These are phyloP conservation scores for Aporophyla lueneburgensis DNA, from an alignment of 2,888 invertebrate species.

Conservation along the genomic window DNA sequence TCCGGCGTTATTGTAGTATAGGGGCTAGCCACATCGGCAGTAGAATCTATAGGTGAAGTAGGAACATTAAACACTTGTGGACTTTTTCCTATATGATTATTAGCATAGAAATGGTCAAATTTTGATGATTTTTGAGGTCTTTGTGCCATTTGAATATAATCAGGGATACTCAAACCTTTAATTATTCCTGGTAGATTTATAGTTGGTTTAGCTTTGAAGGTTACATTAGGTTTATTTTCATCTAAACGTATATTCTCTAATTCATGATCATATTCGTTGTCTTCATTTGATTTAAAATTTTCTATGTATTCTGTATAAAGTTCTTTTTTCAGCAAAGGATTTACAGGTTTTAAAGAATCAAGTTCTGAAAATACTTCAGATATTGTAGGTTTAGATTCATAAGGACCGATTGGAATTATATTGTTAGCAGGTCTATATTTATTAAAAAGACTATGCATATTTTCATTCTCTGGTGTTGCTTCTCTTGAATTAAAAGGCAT, in stretches of 20 bases:
- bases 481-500: slow-evolving; percentile 14
- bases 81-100: slow-evolving; percentile 12
- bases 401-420: background rate
- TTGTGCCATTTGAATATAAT: background rate
- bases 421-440: slow-evolving; percentile 1
- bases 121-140: background rate
- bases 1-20: rapidly evolving
- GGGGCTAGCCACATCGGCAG: rapidly evolving
- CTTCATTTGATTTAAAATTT: background rate
- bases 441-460: background rate
- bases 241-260: background rate
- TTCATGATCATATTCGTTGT: background rate
- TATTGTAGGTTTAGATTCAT: background rate
- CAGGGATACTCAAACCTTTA: background rate
- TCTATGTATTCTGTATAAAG: background rate
- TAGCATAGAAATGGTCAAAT: slow-evolving; percentile 10
- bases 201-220: background rate
- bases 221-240: background rate
- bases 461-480: background rate
- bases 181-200: background rate
- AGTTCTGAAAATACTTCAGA: background rate
- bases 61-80: background rate
- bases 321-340: background rate
- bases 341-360: background rate
- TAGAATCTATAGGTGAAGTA: background rate